phyloP scores from a whole-genome alignment of 2,888 invertebrate genomes.

The Himalopsyche tibetana region DNA sequence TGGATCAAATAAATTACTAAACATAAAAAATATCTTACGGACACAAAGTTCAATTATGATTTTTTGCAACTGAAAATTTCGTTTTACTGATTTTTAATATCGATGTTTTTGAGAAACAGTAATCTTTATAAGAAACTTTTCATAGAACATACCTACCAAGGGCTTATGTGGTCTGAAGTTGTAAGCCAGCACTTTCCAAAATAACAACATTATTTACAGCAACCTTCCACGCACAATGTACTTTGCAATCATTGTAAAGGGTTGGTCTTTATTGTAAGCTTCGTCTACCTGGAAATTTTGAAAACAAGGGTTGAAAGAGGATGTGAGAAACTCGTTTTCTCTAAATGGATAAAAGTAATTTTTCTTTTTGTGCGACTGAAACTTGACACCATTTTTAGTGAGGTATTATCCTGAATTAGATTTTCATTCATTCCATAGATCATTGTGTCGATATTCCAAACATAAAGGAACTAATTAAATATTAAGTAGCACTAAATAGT shows the following conservation, averaged over 20 bases:
- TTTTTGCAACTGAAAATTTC: not conserved
- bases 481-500: no score
- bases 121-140: not conserved
- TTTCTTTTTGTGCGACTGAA: not conserved
- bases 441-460: not conserved
- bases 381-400: not conserved
- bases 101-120: not conserved
- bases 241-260: constrained; percentile 21
- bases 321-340: not conserved
- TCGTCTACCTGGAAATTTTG: constrained; percentile 15
- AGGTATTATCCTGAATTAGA: not conserved
- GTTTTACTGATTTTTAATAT: not conserved
- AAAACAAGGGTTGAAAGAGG: not conserved
- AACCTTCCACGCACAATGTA: constrained; percentile 18
- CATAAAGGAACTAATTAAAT: no score
- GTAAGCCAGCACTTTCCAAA: constrained; percentile 15
- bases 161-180: constrained; percentile 4
- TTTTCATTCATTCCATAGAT: not conserved
- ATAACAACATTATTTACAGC: constrained; percentile 30
- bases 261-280: constrained; percentile 30
- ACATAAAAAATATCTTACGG: no score
- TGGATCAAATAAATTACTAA: no score
- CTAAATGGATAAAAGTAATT: not conserved
- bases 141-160: not conserved
- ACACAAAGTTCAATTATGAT: not conserved